Conservation (phyloP, 2,113 vertebrate genomes). For the Salvelinus fontinalis region DNA sequence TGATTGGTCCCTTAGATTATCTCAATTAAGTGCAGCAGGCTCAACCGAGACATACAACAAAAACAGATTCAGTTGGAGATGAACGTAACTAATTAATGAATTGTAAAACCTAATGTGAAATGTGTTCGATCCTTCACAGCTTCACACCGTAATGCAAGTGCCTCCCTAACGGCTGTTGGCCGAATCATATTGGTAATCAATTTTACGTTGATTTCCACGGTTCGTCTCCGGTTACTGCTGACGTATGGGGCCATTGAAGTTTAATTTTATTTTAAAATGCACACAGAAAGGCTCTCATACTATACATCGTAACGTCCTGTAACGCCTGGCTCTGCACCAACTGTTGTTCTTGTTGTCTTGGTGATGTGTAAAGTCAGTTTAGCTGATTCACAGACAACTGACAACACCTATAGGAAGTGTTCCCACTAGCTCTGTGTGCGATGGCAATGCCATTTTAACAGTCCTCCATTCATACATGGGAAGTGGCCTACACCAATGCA, state of each 20-base stretch:
- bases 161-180: background rate
- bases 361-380: no score
- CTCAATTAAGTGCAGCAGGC: background rate
- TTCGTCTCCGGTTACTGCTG: constrained; percentile 18
- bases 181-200: constrained; percentile 29
- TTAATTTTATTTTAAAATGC: constrained; percentile 6
- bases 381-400: no score
- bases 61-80: background rate
- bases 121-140: constrained; percentile 10
- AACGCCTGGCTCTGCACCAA: no score
- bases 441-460: background rate
- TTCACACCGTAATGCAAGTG: background rate
- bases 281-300: background rate
- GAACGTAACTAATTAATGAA: background rate
- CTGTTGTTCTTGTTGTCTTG: no score
- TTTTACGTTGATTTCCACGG: constrained; percentile 5
- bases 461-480: background rate
- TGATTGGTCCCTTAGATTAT: background rate
- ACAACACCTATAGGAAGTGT: background rate
- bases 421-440: background rate
- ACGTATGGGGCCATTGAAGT: constrained; percentile 21
- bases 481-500: background rate
- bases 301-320: no score
- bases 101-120: constrained; percentile 16
- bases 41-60: background rate